Evolutionary conservation across 2,797 vertebrate species (phyloP), one percentile per base, ranked within the genome.

Genomic region (Lutjanus argentimaculatus): DNA sequence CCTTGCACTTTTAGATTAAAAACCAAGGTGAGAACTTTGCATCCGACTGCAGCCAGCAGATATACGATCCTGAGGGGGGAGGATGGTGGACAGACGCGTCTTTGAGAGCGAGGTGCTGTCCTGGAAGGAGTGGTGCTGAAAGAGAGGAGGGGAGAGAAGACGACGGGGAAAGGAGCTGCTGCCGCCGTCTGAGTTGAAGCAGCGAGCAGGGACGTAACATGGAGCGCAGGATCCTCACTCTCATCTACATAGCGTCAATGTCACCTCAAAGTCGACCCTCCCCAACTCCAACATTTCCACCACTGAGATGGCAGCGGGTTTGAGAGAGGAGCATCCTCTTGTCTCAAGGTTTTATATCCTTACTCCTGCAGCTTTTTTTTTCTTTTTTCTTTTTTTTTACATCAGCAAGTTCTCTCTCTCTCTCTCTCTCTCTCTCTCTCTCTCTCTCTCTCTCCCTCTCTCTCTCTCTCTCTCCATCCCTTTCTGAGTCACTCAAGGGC

Each of bases 221-320:
- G 91, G 90, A 94, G 93, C 94, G 89, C 92, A 89, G 87, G 92
- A 91, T 90, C 92, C 90, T 90, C 94, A 86, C 93, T 92, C 95
- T 95, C 95, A 94, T 95, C 95, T 91, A 94, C 95, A 95, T 85
- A 92, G 92, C 94, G 87, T 94, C 95, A 96, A 95, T 96, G 95
- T 96, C 95, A 95, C 91, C 93, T 95, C 93, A 95, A 96, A 95
- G 95, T 95, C 94, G 93, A 95, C 93, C 94, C 94, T 95, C 94
- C 94, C 95, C 94, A 94, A 93, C 92, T 93, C 92, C 94, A 96
- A 88, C 95, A 96, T 96, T 89, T 95, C 95, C 94, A 92, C 94
- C 94, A 91, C 93, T 95, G 93, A 96, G 92, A 95, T 90, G 91
- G 92, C 90, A 93, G 93, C 85, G 85, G 87, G 90, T 94, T 93